Conservation (phyloP, 1,140 invertebrate species). For the Drosophila melanica region DNA sequence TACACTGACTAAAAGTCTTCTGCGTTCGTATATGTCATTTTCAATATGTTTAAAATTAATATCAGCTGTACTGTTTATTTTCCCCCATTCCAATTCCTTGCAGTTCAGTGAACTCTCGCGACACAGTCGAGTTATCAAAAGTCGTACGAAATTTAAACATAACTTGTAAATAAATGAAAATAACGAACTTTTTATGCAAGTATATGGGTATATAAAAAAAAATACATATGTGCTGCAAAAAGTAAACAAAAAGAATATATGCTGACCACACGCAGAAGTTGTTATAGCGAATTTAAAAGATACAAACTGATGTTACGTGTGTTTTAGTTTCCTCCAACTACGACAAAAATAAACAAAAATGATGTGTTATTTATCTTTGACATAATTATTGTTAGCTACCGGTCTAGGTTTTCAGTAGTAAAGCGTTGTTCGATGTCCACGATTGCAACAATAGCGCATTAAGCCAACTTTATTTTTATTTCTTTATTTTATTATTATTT, state of each 20-base stretch:
- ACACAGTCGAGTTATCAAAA: constrained; percentile 12
- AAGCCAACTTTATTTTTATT: constrained; percentile 49
- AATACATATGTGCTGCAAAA: neutral
- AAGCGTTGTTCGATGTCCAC: constrained; percentile 38
- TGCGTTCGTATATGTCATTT: neutral
- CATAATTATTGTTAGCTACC: constrained; percentile 18
- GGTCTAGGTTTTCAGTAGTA: constrained; percentile 49
- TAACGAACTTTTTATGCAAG: constrained; percentile 8
- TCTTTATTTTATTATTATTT: constrained; percentile 12
- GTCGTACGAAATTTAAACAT: constrained; percentile 13
- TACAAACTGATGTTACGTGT: constrained; percentile 64
- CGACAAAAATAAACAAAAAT: constrained; percentile 26
- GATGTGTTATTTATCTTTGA: constrained; percentile 28
- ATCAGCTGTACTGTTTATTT: constrained; percentile 1
- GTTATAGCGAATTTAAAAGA: constrained; percentile 46
- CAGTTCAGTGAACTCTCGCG: constrained; percentile 15
- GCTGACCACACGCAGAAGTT: constrained; percentile 26
- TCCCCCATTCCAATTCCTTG: neutral
- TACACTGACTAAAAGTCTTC: no score
- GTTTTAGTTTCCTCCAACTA: constrained; percentile 49
- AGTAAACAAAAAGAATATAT: constrained; percentile 50
- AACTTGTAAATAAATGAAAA: constrained; percentile 24
- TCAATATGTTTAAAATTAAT: neutral
- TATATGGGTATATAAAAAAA: neutral
- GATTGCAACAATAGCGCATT: constrained; percentile 76